phyloP scores from a whole-genome alignment of 2,797 vertebrate species.

The Tauraco hartlaubi region DNA sequence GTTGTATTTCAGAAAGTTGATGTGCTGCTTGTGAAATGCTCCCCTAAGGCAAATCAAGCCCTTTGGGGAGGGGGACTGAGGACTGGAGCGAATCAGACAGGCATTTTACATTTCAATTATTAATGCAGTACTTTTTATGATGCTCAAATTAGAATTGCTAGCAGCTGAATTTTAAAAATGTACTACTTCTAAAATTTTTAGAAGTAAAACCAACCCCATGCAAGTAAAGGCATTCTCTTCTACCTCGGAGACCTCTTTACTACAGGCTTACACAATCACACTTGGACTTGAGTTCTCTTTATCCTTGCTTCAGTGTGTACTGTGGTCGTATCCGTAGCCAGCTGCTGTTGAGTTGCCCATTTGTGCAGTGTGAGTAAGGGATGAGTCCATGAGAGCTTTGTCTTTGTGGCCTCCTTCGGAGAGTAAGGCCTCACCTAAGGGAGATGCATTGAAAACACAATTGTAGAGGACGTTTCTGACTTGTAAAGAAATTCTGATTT shows the following conservation, averaged over 20 bases:
- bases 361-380: background rate
- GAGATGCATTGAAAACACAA: background rate
- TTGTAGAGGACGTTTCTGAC: background rate
- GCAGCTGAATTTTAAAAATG: conserved; percentile 67
- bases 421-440: background rate
- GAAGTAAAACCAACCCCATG: background rate
- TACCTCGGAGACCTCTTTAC: background rate
- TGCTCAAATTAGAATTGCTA: conserved; percentile 41
- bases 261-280: background rate
- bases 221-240: background rate
- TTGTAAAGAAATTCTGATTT: background rate
- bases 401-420: background rate
- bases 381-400: background rate
- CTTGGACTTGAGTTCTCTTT: background rate
- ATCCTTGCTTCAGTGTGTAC: background rate
- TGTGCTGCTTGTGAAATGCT: conserved; percentile 49
- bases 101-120: conserved; percentile 58
- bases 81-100: conserved; percentile 32
- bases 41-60: conserved; percentile 29
- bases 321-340: fast-evolving
- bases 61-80: conserved; percentile 31
- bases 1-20: background rate
- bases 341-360: fast-evolving
- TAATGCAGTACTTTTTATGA: background rate
- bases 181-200: conserved; percentile 23